Evolutionary conservation across 2,888 invertebrate species (phyloP).

Genomic region (Alloscopus bannaensis): DNA sequence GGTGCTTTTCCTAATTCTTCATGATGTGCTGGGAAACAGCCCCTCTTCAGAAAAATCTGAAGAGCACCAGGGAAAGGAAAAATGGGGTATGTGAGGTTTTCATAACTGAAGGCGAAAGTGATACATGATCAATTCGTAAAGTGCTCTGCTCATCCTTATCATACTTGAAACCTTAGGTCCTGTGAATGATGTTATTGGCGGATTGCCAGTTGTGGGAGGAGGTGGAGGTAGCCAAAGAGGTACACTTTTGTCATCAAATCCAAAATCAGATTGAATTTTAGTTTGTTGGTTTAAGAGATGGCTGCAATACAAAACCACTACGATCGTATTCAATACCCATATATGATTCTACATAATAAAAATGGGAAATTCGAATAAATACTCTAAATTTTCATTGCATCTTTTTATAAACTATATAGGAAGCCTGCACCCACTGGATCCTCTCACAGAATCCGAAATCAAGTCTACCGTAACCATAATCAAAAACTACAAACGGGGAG

Average conservation of each 20-base stretch:
- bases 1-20: too few species aligned
- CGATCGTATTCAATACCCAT: neutral
- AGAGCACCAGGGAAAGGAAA: too few species aligned
- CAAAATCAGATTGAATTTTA: neutral
- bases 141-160: too few species aligned
- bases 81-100: too few species aligned
- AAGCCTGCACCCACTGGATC: slow-evolving; percentile 41
- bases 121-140: too few species aligned
- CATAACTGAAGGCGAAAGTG: too few species aligned
- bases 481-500: slow-evolving; percentile 11
- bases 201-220: too few species aligned
- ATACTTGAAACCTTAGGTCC: too few species aligned
- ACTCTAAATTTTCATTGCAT: neutral
- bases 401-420: slow-evolving; percentile 9
- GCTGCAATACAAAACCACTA: neutral
- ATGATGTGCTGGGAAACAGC: too few species aligned
- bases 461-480: slow-evolving; percentile 32
- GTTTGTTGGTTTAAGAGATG: neutral
- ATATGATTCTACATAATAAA: neutral
- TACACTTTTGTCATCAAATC: neutral
- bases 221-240: neutral
- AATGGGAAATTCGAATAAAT: slow-evolving; percentile 2
- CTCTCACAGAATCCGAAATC: slow-evolving; percentile 43
- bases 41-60: too few species aligned
- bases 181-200: too few species aligned